Conservation (phyloP, 92 coral and sea anemone genomes). For the Bergia puertoricense region DNA sequence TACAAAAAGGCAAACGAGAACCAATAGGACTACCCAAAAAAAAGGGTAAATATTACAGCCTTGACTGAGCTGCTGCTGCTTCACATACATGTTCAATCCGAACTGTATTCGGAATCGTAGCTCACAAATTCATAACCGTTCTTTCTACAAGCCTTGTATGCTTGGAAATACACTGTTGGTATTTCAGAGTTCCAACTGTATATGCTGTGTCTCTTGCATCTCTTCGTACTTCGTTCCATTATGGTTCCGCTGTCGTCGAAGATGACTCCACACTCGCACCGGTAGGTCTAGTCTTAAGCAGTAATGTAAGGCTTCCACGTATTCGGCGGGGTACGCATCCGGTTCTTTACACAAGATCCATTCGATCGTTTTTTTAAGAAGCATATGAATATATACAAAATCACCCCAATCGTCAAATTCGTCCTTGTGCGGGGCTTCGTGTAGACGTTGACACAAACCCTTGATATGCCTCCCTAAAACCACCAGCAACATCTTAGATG, state of each 20-base stretch:
- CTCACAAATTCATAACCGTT: conserved; percentile 13
- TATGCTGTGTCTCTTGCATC: conserved; percentile 6
- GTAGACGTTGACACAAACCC: no score
- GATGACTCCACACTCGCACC: no score
- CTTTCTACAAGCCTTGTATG: conserved; percentile 13
- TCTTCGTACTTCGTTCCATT: no score
- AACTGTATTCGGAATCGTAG: conserved; percentile 10
- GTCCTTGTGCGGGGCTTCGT: not conserved
- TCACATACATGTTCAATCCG: not conserved
- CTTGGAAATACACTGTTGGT: conserved; percentile 10
- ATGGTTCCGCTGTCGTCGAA: no score
- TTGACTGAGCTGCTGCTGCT: conserved; percentile 15
- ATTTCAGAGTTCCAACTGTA: conserved; percentile 7
- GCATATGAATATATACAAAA: no score
- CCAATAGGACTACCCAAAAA: conserved; percentile 1
- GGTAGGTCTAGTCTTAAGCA: no score
- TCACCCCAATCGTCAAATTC: conserved; percentile 3
- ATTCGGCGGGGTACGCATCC: no score
- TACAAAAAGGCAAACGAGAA: not conserved
- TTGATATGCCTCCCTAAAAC: not conserved
- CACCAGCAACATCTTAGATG: conserved; percentile 8
- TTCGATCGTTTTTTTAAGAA: no score
- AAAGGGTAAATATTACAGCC: conserved; percentile 10
- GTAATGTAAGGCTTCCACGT: no score
- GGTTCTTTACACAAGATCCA: no score